Percentiles rank a stretch among this genome's conserved stretches.
Evolutionary conservation across 1,140 invertebrate genomes (phyloP).

Genomic region (Drosophila pseudoananassae): DNA sequence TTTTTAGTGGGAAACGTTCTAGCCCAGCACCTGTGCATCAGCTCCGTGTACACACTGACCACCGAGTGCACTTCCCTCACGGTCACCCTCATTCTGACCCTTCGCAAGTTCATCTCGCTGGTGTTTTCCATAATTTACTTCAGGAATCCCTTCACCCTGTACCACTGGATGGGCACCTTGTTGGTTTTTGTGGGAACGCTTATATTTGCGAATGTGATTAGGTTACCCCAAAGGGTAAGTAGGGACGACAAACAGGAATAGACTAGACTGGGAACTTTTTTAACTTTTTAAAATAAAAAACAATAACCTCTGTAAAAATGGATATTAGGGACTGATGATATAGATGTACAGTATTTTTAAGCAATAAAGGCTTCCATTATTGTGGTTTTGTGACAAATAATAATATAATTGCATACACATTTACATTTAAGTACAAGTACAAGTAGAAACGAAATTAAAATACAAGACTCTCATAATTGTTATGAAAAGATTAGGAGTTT

Average conservation of each 20-base stretch:
- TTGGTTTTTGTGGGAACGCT: slow-evolving; percentile 97
- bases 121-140: slow-evolving; percentile 98
- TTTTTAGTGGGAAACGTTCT: slow-evolving; percentile 94
- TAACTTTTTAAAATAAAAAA: too few species aligned
- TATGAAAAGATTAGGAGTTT: slow-evolving; percentile 48
- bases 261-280: slow-evolving; percentile 1
- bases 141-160: slow-evolving; percentile 95
- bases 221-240: slow-evolving; percentile 4
- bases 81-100: slow-evolving; percentile 97
- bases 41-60: slow-evolving; percentile 97
- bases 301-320: too few species aligned
- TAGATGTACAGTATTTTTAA: too few species aligned
- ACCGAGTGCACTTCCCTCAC: slow-evolving; percentile 97
- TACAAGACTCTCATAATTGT: slow-evolving; percentile 56
- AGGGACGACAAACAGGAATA: slow-evolving; percentile 46
- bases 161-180: slow-evolving; percentile 96
- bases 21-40: slow-evolving; percentile 98
- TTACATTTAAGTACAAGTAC: slow-evolving; percentile 80
- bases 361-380: too few species aligned
- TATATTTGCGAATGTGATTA: slow-evolving; percentile 87
- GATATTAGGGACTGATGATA: too few species aligned
- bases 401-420: slow-evolving; percentile 44
- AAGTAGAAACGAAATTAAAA: slow-evolving; percentile 62
- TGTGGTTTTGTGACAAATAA: slow-evolving; percentile 23
- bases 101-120: slow-evolving; percentile 97